Conservation (phyloP, 23 tunicate genomes). For the Styela clava region DNA sequence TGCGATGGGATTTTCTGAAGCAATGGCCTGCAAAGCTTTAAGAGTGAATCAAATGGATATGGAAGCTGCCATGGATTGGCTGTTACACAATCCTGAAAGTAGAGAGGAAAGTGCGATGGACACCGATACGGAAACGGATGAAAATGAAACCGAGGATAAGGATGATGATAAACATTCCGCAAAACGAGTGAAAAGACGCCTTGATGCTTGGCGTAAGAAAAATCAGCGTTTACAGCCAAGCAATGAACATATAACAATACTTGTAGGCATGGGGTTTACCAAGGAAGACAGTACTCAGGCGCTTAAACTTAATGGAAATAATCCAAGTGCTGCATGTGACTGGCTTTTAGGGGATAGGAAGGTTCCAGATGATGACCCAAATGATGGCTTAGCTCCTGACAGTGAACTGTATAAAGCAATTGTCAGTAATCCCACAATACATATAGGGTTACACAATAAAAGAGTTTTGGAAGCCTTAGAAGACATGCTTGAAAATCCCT, state of each 20-base stretch:
- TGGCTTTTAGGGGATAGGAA: slow-evolving; percentile 80
- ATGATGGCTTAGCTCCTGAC: slow-evolving; percentile 57
- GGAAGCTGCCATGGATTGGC: slow-evolving; percentile 76
- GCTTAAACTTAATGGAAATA: slow-evolving; percentile 54
- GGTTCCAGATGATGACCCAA: slow-evolving; percentile 18
- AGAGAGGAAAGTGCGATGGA: slow-evolving; percentile 8
- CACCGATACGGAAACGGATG: slow-evolving; percentile 13
- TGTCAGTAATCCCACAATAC: slow-evolving; percentile 76
- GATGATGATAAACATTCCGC: slow-evolving; percentile 24
- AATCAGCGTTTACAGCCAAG: slow-evolving; percentile 54
- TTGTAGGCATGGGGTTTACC: slow-evolving; percentile 79
- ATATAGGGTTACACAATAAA: slow-evolving; percentile 79
- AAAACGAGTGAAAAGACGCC: background rate
- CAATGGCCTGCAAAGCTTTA: slow-evolving; percentile 49
- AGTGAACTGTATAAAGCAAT: slow-evolving; percentile 78
- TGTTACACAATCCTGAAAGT: slow-evolving; percentile 33
- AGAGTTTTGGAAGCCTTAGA: slow-evolving; percentile 87
- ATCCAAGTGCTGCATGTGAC: slow-evolving; percentile 75
- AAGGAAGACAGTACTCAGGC: slow-evolving; percentile 54
- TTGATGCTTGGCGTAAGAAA: slow-evolving; percentile 4
- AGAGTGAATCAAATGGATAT: slow-evolving; percentile 34
- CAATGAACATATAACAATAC: slow-evolving; percentile 42
- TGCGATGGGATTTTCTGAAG: slow-evolving; percentile 86
- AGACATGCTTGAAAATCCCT: slow-evolving; percentile 91
- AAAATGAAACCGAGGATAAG: slow-evolving; percentile 2